Conservation (phyloP, 2,888 invertebrate genomes). For the Cyclophora albipunctata region DNA sequence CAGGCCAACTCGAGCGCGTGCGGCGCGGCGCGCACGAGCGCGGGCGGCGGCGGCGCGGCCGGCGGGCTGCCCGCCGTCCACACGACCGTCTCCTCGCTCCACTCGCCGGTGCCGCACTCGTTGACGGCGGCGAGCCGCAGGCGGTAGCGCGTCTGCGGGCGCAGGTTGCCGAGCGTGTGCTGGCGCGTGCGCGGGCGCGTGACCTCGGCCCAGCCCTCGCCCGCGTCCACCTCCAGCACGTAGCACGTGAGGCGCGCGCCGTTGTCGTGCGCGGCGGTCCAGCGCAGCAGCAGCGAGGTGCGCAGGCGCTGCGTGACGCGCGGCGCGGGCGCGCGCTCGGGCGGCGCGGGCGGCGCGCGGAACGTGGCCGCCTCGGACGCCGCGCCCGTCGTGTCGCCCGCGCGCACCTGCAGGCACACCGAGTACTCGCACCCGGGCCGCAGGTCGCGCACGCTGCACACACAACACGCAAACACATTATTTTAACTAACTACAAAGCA, state of each 20-base stretch:
- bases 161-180: conserved; percentile 83
- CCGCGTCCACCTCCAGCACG: conserved; percentile 85
- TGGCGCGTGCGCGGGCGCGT: conserved; percentile 84
- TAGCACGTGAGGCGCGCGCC: conserved; percentile 86
- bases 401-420: conserved; percentile 85
- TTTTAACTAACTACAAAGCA: neutral
- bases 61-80: conserved; percentile 89
- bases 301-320: conserved; percentile 83
- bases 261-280: conserved; percentile 84
- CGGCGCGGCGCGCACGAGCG: conserved; percentile 77
- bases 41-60: conserved; percentile 84
- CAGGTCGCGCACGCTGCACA: conserved; percentile 81
- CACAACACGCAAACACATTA: neutral
- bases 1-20: conserved; percentile 82
- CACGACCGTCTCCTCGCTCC: conserved; percentile 80
- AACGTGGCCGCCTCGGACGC: conserved; percentile 87
- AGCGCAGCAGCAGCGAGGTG: conserved; percentile 81
- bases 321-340: conserved; percentile 83
- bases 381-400: conserved; percentile 83
- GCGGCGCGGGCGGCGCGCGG: conserved; percentile 87
- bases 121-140: conserved; percentile 91
- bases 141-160: conserved; percentile 85
- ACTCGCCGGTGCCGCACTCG: conserved; percentile 83
- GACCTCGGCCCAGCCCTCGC: conserved; percentile 82
- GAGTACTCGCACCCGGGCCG: conserved; percentile 92